Evolutionary conservation across 2,888 invertebrate species (phyloP), one percentile per base, ranked within the genome.

Genomic region (Tholera decimalis): DNA sequence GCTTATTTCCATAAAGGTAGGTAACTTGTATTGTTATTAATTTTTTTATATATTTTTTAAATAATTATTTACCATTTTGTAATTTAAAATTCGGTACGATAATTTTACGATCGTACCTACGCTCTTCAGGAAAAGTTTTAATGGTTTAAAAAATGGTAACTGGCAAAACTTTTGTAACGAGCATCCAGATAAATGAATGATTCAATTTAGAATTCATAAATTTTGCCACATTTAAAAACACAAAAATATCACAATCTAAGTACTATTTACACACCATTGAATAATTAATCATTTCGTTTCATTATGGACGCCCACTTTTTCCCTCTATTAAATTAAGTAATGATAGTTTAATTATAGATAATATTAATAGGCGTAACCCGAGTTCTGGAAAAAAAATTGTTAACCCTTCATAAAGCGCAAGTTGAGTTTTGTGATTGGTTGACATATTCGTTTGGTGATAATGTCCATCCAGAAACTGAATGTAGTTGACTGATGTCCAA

Each of bases 181-280:
- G 18, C 15, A 37, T 26, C 15, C 33, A 39, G 6, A n/a, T 18
- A 20, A 13, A 18, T 26, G 2, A 28, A 46, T 2, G 5, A 18
- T 15, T 13, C 3, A 11, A 15, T 9, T 56, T 56, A 6, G 1
- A 37, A 37, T 39, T 35, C 26, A n/a, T 6, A 28, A 69, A 33
- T 35, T 7, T 53, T 57, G 79, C 28, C 39, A 1, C 15, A 20
- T 53, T n/a, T 6, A 54, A 50, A 50, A 54, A 53, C 30, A 56
- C 9, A 54, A 50, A 54, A 54, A 51, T 37, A 56, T 35, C 22
- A 15, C 33, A 77, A 41, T 9, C 43, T 71, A 35, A 6, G 15
- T 35, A 46, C 5, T 77, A 71, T 77, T 61, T 77, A 77, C 77
- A 71, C 9, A n/a, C 22, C 1, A 50, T 24, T 4, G 6, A 13